phyloP scores from a whole-genome alignment of 2,888 invertebrate genomes.

The Leptogaster cylindrica region DNA sequence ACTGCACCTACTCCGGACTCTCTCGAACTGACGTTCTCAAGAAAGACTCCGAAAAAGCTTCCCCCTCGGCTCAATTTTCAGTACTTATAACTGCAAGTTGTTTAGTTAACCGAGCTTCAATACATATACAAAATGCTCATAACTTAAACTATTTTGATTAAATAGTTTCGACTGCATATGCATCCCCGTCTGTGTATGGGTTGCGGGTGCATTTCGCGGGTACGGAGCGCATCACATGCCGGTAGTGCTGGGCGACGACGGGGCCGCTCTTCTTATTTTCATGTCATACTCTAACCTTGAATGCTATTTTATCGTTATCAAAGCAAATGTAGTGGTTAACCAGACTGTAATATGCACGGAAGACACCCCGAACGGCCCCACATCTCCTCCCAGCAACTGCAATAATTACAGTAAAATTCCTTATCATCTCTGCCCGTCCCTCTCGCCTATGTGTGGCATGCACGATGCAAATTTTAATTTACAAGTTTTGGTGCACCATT shows the following conservation, averaged over 20 bases:
- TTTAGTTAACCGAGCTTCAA: conserved; percentile 2
- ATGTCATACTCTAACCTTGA: conserved; percentile 27
- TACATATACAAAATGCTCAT: neutral
- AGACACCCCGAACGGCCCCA: neutral
- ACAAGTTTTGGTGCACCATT: conserved; percentile 1
- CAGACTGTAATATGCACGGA: conserved; percentile 25
- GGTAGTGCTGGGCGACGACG: conserved; percentile 17
- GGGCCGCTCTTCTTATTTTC: conserved; percentile 7
- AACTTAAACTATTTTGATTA: conserved; percentile 9
- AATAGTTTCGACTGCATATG: neutral
- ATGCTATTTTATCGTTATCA: conserved; percentile 33
- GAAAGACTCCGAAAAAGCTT: conserved; percentile 3
- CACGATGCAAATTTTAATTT: neutral
- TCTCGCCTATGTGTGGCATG: neutral
- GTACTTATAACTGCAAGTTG: conserved; percentile 17
- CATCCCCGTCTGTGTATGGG: conserved; percentile 7
- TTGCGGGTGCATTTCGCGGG: conserved; percentile 6
- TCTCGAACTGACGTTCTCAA: neutral
- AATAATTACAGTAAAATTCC: conserved; percentile 29
- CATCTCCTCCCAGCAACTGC: neutral
- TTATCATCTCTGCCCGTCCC: conserved; percentile 18
- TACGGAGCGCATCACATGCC: conserved; percentile 11
- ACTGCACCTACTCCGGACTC: neutral
- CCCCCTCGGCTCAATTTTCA: conserved; percentile 31
- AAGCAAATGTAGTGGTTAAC: conserved; percentile 33